These are phyloP conservation scores for Falco naumanni DNA, from an alignment of 2,797 vertebrate species.

Conservation along the genomic window DNA sequence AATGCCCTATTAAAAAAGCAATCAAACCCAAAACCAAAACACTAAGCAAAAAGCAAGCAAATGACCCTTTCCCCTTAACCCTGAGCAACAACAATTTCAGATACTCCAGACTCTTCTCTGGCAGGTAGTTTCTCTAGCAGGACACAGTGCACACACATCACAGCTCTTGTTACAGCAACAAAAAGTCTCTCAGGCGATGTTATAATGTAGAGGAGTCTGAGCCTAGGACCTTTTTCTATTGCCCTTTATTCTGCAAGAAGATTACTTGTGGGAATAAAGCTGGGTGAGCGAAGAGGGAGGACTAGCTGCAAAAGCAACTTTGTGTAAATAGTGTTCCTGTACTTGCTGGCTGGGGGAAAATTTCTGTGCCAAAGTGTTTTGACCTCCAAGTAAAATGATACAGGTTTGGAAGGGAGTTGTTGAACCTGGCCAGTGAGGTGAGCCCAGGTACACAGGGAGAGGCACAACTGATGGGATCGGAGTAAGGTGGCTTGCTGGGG, in stretches of 20 bases:
- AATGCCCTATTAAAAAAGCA: background rate
- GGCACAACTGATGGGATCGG: background rate
- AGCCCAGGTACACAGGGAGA: background rate
- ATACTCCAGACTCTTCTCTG: background rate
- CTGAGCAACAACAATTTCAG: background rate
- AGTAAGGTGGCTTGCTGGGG: background rate
- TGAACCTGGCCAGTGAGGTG: background rate
- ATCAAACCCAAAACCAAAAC: background rate
- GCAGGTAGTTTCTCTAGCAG: background rate
- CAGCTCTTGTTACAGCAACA: background rate
- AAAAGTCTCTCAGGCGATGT: background rate
- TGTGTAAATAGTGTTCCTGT: background rate
- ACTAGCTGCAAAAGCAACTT: background rate
- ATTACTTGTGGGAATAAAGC: background rate
- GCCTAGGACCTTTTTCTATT: background rate
- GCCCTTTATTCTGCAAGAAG: background rate
- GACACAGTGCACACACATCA: background rate
- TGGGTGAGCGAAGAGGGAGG: background rate
- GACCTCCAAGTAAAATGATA: background rate
- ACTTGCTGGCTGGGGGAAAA: rapidly evolving
- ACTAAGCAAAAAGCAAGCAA: background rate
- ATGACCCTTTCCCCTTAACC: background rate
- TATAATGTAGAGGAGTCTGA: background rate
- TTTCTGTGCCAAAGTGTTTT: background rate
- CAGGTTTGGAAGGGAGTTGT: background rate